A percentile compares a stretch with the other conserved stretches of the same genome.
phyloP scores from a whole-genome alignment of 1,140 invertebrate genomes.

The Lineus longissimus region DNA sequence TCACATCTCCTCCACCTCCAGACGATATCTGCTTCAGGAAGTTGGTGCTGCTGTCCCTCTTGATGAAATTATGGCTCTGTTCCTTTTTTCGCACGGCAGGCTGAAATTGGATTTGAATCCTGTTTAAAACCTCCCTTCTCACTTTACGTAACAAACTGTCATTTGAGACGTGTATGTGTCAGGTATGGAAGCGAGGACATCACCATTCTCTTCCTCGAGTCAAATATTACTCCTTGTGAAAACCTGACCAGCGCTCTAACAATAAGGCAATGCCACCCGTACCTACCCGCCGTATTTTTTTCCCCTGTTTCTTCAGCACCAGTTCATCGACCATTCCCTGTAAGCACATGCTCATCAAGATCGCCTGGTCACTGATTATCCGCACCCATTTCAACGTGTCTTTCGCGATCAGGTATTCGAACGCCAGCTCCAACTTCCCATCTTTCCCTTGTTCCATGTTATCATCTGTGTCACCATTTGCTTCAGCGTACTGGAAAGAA shows the following conservation, averaged over 20 bases:
- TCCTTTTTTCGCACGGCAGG: too few relatives aligned
- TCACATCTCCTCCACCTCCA: too few relatives aligned
- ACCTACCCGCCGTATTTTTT: constrained; percentile 47
- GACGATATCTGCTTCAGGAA: too few relatives aligned
- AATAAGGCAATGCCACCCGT: not conserved
- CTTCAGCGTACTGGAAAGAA: constrained; percentile 12
- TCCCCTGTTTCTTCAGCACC: constrained; percentile 72
- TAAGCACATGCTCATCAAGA: constrained; percentile 90
- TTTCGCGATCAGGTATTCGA: constrained; percentile 92
- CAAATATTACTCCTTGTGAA: not conserved
- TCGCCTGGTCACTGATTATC: constrained; percentile 76
- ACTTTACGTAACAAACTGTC: not conserved
- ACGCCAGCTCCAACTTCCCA: constrained; percentile 81
- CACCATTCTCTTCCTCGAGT: too few relatives aligned
- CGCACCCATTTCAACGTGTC: constrained; percentile 90
- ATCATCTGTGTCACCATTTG: constrained; percentile 20
- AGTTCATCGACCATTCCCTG: constrained; percentile 93
- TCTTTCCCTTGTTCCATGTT: constrained; percentile 29
- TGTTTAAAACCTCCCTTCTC: too few relatives aligned
- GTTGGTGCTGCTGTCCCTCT: too few relatives aligned
- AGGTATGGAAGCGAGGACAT: not conserved
- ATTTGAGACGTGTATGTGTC: not conserved
- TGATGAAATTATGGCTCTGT: too few relatives aligned
- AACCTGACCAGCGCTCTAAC: not conserved
- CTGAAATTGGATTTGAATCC: too few relatives aligned